Percentiles rank a stretch among this genome's conserved stretches.
These are phyloP conservation scores for Megaceryle alcyon DNA, from an alignment of 2,797 vertebrate species.

Conservation along the genomic window DNA sequence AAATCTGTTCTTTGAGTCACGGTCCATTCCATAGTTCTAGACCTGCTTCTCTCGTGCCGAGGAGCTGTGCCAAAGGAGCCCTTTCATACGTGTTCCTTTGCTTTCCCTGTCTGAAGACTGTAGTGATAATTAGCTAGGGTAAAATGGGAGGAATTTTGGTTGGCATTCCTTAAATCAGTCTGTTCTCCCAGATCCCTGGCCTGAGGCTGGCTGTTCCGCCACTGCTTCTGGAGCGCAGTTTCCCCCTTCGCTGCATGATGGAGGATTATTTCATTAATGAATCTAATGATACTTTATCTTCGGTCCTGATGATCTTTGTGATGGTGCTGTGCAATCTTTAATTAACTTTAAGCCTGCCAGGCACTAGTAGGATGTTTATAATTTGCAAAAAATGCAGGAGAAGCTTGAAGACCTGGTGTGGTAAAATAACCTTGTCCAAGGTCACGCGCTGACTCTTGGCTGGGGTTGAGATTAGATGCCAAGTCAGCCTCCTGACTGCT, in stretches of 20 bases:
- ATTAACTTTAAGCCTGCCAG: conserved; percentile 64
- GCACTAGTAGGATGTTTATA: background rate
- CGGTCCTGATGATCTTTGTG: conserved; percentile 14
- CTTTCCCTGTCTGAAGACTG: background rate
- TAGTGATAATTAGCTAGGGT: background rate
- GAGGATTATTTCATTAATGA: conserved; percentile 61
- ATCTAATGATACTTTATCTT: conserved; percentile 55
- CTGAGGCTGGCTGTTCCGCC: conserved; percentile 33
- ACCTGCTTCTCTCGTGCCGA: background rate
- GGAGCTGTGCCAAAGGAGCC: background rate
- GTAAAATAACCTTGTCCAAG: conserved; percentile 22
- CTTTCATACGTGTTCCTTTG: background rate
- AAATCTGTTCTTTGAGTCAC: background rate
- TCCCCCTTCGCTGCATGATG: background rate
- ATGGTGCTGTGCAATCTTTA: conserved; percentile 31
- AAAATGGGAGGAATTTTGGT: conserved; percentile 22
- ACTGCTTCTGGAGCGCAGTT: background rate
- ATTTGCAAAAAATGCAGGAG: background rate
- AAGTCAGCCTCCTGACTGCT: background rate
- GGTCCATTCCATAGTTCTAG: background rate
- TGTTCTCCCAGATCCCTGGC: conserved; percentile 1
- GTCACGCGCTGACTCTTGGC: background rate
- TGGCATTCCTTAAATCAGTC: conserved; percentile 5
- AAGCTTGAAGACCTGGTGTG: background rate
- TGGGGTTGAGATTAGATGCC: background rate